Evolutionary conservation across 2,888 invertebrate genomes (phyloP), one percentile per base, ranked within the genome.

Genomic region (Xylota sylvarum): DNA sequence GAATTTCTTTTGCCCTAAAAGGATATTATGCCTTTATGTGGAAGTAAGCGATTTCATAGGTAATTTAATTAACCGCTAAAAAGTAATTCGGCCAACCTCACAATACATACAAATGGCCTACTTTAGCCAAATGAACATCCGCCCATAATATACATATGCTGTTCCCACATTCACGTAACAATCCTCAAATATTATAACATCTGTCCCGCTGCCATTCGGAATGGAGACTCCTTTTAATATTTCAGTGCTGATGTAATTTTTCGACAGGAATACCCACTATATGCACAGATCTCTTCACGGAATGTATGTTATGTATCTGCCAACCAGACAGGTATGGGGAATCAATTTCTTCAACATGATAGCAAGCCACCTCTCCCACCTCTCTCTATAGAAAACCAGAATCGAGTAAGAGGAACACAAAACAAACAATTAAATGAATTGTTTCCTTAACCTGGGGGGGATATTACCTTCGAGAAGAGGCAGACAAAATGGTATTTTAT

Each of bases 61-160:
- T 80, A 80, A 80, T 85, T 85, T 77, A 80, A 85, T 85, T 85
- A 85, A 77, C 85, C 80, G 76, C 85, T 85, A 72, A 85, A 85
- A 85, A 72, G 76, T 85, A 77, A 85, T 76, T 72, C 76, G 17
- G 35, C 43, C 72, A 17, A 32, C 55, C 60, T 32, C 30, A 76
- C 80, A 80, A 85, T 80, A 80, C 85, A 80, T 85, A 85, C 76
- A 80, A 85, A 85, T 85, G 56, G 72, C 76, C 80, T 80, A 80
- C 72, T 85, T 85, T 14, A 77, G 35, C 72, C 80, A 72, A 80
- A 80, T 67, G 70, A 72, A 69, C 50, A 74, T 74, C 32, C 69
- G 12, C 52, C 27, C 17, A 69, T n/a, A 40, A 17, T 40, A 10
- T 40, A 46, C 62, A 65, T 76, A 56, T 65, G 43, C 46, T 58